Conservation (phyloP, 2,113 vertebrate genomes). For the Numenius arquata region DNA sequence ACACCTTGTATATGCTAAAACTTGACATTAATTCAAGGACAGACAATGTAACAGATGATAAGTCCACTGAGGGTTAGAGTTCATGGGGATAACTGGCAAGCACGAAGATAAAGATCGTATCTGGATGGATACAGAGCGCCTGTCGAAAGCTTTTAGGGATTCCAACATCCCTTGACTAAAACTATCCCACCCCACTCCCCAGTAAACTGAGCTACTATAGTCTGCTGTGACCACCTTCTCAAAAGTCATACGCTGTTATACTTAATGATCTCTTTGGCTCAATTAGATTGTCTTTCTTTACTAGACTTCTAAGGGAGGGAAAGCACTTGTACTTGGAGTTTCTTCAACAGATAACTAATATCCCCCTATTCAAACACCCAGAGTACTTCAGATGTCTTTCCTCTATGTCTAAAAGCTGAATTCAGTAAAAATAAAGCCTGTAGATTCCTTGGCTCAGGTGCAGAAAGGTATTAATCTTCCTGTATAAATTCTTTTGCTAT, state of each 20-base stretch:
- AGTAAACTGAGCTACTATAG: not conserved
- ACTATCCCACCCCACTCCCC: too few relatives aligned
- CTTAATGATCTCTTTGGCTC: not conserved
- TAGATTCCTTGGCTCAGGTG: not conserved
- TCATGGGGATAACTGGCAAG: not conserved
- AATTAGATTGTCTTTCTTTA: not conserved
- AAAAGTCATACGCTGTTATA: not conserved
- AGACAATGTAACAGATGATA: not conserved
- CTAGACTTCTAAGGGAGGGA: not conserved
- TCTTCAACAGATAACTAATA: not conserved
- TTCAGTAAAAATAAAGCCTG: not conserved
- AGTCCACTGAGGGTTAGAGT: not conserved
- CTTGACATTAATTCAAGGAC: not conserved
- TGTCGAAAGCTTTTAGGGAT: not conserved
- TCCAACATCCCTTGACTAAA: not conserved
- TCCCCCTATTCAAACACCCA: not conserved
- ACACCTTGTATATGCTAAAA: not conserved
- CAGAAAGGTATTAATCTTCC: not conserved
- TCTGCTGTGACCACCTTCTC: not conserved
- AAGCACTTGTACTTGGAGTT: not conserved
- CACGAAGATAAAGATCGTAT: fast-evolving
- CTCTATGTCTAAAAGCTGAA: not conserved
- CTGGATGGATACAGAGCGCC: not conserved
- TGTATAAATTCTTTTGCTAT: not conserved
- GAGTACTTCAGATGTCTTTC: not conserved